Percentiles rank a stretch among this genome's conserved stretches.
Conservation (phyloP, 2,113 vertebrate genomes). For the Peromyscus maniculatus region DNA sequence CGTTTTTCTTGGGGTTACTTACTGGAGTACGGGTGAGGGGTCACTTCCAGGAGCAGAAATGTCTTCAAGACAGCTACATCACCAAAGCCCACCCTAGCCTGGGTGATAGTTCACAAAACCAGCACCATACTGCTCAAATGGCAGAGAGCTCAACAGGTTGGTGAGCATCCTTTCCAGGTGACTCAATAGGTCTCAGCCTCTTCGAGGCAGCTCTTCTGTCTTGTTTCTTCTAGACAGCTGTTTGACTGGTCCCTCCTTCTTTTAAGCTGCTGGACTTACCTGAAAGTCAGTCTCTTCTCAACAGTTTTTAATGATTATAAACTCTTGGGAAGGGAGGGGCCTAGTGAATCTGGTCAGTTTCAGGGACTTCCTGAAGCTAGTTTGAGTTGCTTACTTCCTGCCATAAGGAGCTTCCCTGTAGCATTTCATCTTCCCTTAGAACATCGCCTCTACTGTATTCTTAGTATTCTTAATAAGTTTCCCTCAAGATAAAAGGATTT, state of each 20-base stretch:
- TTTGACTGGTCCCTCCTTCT: background rate
- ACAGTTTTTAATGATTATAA: background rate
- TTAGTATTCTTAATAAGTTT: background rate
- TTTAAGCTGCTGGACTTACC: background rate
- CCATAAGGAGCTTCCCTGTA: background rate
- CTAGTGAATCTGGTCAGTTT: background rate
- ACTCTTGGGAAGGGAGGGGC: background rate
- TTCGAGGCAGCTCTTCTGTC: too few species aligned
- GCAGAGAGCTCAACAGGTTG: background rate
- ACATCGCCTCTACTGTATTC: background rate
- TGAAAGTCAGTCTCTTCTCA: background rate
- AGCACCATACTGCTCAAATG: too few species aligned
- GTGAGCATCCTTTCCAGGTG: background rate
- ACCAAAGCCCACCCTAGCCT: background rate
- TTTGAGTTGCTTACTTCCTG: background rate
- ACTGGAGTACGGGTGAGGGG: background rate
- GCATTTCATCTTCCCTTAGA: background rate
- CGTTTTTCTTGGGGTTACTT: background rate
- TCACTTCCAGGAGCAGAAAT: background rate
- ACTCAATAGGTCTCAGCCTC: background rate
- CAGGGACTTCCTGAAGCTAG: background rate
- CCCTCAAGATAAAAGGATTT: background rate
- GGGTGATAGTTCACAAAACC: background rate
- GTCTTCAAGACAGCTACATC: background rate
- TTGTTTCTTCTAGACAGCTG: background rate